Base-by-base conservation (phyloP, 2,888 invertebrate species). In the Vesta saturnalis region DNA sequence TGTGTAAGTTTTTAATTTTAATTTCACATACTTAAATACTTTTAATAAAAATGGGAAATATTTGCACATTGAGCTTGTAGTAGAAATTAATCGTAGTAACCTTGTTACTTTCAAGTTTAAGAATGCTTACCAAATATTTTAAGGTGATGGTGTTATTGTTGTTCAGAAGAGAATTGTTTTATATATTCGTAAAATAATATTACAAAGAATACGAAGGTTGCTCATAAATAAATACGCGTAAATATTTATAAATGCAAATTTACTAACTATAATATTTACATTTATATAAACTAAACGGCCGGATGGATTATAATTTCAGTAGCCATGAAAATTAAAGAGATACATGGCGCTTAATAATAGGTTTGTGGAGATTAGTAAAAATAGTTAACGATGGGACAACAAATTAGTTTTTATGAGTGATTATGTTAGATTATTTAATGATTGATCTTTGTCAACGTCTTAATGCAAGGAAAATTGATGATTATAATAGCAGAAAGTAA, bases 381-480 rank as follows among this genome's bases (percentile, higher is more conserved):
- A 49, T 49, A 18, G 47, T 18, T 49, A 8, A 18, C 15, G 16
- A 15, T 49, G 39, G 16, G 10, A 49, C 18, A 49, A 49, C 47
- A 49, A 49, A 49, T 49, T 49, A 49, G 18, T 49, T 49, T 49
- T 14, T 18, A 49, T 49, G 15, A 49, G 14, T 14, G 15, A 49
- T 39, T 49, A 12, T 43, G 12, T 43, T 43, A 43, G 14, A 43
- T 43, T n/a, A 49, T 18, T 18, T 49, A 8, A 49, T 49, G 47
- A 49, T 49, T 49, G 47, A 49, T 49, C 15, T 18, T n/a, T 49
- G 15, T 49, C 47, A 14, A 49, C 15, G 47, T 49, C 47, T 49
- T 15, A 49, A 49, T 49, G 15, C 15, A 49, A 49, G 10, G 10
- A 46, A 49, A 49, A 15, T 49, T 49, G 47, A 15, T 8, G 47